These are phyloP conservation scores for Macrotus californicus DNA, from an alignment of 2,113 vertebrate species.

Conservation along the genomic window DNA sequence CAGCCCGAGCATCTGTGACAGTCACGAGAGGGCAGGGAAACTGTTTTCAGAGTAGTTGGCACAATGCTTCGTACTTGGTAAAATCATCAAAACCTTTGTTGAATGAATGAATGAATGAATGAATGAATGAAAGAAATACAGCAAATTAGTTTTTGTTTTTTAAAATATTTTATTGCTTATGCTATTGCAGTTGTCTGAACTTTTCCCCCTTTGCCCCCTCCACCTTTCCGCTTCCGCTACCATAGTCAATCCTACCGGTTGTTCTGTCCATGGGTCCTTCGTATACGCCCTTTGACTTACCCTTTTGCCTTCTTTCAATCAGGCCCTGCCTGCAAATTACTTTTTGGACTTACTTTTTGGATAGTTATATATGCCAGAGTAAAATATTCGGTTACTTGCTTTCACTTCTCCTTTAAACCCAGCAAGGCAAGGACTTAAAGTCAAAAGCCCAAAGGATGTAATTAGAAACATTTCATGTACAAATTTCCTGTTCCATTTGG, in stretches of 20 bases:
- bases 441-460: not conserved
- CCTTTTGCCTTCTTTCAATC: too few relatives aligned
- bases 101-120: not conserved
- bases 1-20: not conserved
- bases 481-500: not conserved
- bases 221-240: too few relatives aligned
- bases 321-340: not conserved
- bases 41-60: not conserved
- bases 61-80: not conserved
- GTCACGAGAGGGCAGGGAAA: not conserved
- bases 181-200: too few relatives aligned
- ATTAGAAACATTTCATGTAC: constrained; percentile 3
- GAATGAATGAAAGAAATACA: not conserved
- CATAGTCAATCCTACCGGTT: too few relatives aligned
- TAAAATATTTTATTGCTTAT: too few relatives aligned
- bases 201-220: too few relatives aligned
- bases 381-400: not conserved
- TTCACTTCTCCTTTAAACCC: not conserved
- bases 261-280: too few relatives aligned
- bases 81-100: not conserved
- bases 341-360: not conserved
- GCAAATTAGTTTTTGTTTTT: not conserved
- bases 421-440: not conserved
- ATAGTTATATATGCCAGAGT: not conserved
- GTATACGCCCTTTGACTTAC: too few relatives aligned